Conservation (phyloP, 2,888 invertebrate species). For the Eristalinus sepulchralis region DNA sequence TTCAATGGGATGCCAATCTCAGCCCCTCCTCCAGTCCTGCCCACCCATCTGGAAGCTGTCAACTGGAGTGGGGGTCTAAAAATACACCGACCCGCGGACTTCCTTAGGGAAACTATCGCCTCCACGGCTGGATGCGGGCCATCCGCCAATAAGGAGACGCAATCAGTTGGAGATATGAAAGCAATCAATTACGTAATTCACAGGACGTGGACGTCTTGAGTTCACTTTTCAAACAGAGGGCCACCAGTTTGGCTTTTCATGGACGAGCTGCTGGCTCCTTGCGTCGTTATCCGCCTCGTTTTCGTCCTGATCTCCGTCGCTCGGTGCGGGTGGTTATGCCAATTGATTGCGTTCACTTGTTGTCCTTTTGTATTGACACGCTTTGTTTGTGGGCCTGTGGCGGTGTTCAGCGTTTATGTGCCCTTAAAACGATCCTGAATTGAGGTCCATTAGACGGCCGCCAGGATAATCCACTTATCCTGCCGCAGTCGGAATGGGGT, state of each 20-base stretch:
- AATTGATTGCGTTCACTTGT: constrained; percentile 30
- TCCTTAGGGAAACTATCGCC: background rate
- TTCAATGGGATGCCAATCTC: background rate
- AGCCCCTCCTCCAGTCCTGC: background rate
- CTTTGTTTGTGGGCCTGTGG: background rate
- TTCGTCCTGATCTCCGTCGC: background rate
- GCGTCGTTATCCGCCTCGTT: background rate
- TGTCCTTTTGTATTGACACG: background rate
- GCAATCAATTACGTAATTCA: background rate
- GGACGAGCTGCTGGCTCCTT: background rate
- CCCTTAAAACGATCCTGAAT: constrained; percentile 8
- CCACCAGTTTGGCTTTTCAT: background rate
- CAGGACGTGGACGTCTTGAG: background rate
- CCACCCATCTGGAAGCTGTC: background rate
- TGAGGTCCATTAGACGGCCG: constrained; percentile 10
- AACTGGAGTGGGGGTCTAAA: background rate
- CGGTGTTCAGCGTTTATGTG: background rate
- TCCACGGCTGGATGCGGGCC: background rate
- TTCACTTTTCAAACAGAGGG: background rate
- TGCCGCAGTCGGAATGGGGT: background rate
- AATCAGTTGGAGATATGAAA: background rate
- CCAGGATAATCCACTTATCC: constrained; percentile 1
- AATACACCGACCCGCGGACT: background rate
- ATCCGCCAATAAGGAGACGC: background rate
- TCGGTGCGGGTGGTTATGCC: background rate